Conservation (phyloP, 2,888 invertebrate genomes). For the Cosmorhoe ocellata region DNA sequence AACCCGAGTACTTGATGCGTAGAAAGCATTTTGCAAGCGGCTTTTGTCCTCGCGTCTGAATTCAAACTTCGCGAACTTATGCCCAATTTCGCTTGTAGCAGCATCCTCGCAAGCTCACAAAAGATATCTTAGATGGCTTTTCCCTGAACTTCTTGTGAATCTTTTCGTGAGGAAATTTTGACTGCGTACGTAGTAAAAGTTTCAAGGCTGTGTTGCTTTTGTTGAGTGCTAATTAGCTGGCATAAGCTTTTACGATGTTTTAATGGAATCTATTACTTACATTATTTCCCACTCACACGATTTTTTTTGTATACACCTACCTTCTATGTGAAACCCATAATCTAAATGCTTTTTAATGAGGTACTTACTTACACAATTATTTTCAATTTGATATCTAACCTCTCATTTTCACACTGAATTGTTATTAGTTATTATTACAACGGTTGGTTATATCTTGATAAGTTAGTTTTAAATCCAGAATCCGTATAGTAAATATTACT, state of each 20-base stretch:
- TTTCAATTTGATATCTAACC: too few relatives aligned
- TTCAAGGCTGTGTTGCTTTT: conserved; percentile 15
- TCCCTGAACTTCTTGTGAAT: conserved; percentile 10
- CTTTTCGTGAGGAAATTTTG: conserved; percentile 5
- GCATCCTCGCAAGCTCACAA: conserved; percentile 25
- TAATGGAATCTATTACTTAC: conserved; percentile 14
- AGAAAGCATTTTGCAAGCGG: conserved; percentile 46
- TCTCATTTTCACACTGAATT: too few relatives aligned
- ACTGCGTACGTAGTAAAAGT: conserved; percentile 23
- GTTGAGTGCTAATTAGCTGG: conserved; percentile 20
- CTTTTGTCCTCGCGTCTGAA: conserved; percentile 54
- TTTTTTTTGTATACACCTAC: too few relatives aligned
- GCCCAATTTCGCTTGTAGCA: conserved; percentile 31
- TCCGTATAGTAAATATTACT: too few relatives aligned
- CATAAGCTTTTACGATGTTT: conserved; percentile 22
- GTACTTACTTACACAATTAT: too few relatives aligned
- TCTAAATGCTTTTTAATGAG: too few relatives aligned
- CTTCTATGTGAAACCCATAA: too few relatives aligned
- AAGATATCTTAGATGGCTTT: conserved; percentile 22
- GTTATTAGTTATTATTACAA: too few relatives aligned
- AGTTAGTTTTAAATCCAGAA: too few relatives aligned
- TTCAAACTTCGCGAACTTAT: conserved; percentile 41
- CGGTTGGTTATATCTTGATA: too few relatives aligned
- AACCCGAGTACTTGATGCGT: too few relatives aligned
- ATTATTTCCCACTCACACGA: conserved; percentile 6